These are phyloP conservation scores for Harlomillsia oculata DNA, from an alignment of 1,140 invertebrate species.

Conservation along the genomic window DNA sequence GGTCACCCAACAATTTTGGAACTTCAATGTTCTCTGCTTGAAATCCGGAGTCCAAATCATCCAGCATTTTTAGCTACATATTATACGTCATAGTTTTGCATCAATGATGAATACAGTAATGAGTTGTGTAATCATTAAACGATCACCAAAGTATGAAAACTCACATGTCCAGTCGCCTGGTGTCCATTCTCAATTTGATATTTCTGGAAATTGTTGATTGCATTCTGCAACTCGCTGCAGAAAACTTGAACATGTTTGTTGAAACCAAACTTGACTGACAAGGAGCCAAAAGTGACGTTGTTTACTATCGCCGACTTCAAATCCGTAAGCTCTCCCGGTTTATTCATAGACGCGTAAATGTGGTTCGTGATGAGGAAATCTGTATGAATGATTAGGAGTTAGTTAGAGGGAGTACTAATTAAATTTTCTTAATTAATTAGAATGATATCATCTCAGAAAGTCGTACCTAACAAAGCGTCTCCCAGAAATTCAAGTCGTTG, in stretches of 20 bases:
- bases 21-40: no score
- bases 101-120: no score
- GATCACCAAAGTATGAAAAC: neutral
- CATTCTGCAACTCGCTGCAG: slow-evolving; percentile 53
- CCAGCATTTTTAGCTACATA: no score
- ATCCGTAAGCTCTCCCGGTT: slow-evolving; percentile 80
- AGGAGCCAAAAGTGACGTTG: slow-evolving; percentile 83
- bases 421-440: neutral
- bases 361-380: slow-evolving; percentile 85
- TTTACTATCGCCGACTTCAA: slow-evolving; percentile 87
- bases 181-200: slow-evolving; percentile 62
- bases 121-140: no score
- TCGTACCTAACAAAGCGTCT: slow-evolving; percentile 71
- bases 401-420: neutral
- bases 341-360: slow-evolving; percentile 78
- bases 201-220: slow-evolving; percentile 68
- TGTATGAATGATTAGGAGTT: slow-evolving; percentile 26
- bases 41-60: no score
- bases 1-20: no score
- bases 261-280: slow-evolving; percentile 73
- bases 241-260: slow-evolving; percentile 59
- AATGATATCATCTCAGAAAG: neutral
- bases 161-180: slow-evolving; percentile 42
- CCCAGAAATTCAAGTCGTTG: slow-evolving; percentile 91
- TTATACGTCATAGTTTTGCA: no score